A percentile compares a stretch with the other conserved stretches of the same genome.
Conservation (phyloP, 35 echinoderm and acorn worm species). For the Eucidaris tribuloides region DNA sequence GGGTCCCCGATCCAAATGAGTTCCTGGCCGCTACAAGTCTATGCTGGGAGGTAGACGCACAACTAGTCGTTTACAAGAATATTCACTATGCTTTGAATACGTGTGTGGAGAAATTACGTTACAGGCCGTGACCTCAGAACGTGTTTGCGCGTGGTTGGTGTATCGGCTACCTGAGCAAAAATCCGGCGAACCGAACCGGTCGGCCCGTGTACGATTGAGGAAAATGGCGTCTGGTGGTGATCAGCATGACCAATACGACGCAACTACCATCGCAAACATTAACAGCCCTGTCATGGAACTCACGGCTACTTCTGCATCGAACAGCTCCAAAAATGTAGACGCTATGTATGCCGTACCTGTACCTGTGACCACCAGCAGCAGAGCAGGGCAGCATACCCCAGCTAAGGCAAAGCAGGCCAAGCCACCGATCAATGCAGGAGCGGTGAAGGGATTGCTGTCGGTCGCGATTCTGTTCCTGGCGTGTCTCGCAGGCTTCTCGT, state of each 20-base stretch:
- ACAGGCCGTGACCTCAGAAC: neutral
- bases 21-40: too few relatives aligned
- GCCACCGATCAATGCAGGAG: slow-evolving; percentile 25
- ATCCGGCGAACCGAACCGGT: neutral
- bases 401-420: neutral
- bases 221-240: neutral
- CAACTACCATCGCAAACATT: neutral
- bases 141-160: slow-evolving; percentile 12
- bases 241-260: slow-evolving; percentile 2
- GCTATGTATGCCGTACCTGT: slow-evolving; percentile 17
- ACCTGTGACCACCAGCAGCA: neutral
- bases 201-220: neutral
- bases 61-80: too few relatives aligned
- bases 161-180: neutral
- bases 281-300: neutral
- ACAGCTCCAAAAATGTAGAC: neutral
- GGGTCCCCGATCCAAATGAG: too few relatives aligned
- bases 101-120: too few relatives aligned
- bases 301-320: neutral
- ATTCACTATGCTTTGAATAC: too few relatives aligned
- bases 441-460: slow-evolving; percentile 73
- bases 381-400: neutral
- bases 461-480: slow-evolving; percentile 80
- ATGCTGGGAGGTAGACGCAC: too few relatives aligned
- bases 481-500: slow-evolving; percentile 87